These are phyloP conservation scores for Engystomops pustulosus DNA, from an alignment of 2,113 vertebrate genomes.

Conservation along the genomic window DNA sequence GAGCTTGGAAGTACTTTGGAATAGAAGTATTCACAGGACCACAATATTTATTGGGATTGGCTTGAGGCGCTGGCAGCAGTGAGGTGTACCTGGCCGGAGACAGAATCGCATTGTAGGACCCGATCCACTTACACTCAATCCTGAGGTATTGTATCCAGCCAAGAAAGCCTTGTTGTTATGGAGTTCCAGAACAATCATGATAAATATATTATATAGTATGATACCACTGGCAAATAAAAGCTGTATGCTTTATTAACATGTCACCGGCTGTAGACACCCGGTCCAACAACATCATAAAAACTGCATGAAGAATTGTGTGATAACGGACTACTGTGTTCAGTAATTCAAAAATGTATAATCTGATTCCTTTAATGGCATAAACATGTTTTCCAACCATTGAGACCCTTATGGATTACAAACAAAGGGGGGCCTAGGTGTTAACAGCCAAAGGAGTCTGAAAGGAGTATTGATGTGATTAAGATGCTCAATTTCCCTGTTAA, in stretches of 20 bases:
- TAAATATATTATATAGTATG: conserved; percentile 7
- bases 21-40: neutral
- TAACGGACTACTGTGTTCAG: neutral
- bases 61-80: neutral
- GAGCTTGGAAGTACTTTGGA: neutral
- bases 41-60: conserved; percentile 20
- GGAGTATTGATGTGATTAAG: no score
- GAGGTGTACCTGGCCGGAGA: conserved; percentile 8
- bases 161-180: conserved; percentile 2
- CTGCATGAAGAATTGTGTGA: neutral
- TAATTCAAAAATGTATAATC: neutral
- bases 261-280: neutral
- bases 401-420: neutral
- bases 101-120: neutral
- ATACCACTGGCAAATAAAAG: neutral
- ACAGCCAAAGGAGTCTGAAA: no score
- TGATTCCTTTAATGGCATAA: neutral
- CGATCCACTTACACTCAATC: conserved; percentile 10
- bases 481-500: no score
- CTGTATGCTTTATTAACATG: conserved; percentile 1
- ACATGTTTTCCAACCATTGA: neutral
- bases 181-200: neutral
- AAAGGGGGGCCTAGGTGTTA: neutral
- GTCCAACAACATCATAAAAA: neutral
- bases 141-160: neutral